Evolutionary conservation across 2,888 invertebrate genomes (phyloP).

Genomic region (Orthosia gracilis): DNA sequence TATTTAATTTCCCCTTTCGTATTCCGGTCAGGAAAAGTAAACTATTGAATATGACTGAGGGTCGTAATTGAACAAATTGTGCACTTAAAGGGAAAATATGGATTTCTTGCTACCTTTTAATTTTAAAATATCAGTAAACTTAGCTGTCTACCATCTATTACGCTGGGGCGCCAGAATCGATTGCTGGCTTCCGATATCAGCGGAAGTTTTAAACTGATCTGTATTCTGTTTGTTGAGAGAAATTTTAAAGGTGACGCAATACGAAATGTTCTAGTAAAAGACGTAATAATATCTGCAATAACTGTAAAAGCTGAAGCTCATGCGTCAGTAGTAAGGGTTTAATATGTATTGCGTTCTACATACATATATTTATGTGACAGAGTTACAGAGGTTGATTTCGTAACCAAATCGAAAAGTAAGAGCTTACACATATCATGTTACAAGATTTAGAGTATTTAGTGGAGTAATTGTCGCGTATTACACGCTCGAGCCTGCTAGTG

Average conservation of each 20-base stretch:
- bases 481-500: slow-evolving; percentile 28
- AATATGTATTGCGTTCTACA: not conserved
- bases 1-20: no score
- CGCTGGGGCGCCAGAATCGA: not conserved
- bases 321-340: not conserved
- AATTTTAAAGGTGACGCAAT: slow-evolving; percentile 3
- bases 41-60: not conserved
- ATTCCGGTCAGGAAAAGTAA: not conserved
- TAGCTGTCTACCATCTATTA: not conserved
- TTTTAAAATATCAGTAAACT: not conserved
- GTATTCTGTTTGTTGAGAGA: not conserved
- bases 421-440: slow-evolving; percentile 29
- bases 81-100: not conserved
- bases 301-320: not conserved
- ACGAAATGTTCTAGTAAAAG: not conserved
- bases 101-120: not conserved
- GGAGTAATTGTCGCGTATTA: slow-evolving; percentile 39
- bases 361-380: not conserved
- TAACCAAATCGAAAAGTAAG: slow-evolving; percentile 19
- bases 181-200: not conserved
- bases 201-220: slow-evolving; percentile 3
- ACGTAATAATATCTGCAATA: not conserved
- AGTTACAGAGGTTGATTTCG: slow-evolving; percentile 9
- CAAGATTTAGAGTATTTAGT: slow-evolving; percentile 20
- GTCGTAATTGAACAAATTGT: not conserved